Base-by-base conservation (phyloP, 2,797 vertebrate genomes). In the Acestrorhynchus altus region DNA sequence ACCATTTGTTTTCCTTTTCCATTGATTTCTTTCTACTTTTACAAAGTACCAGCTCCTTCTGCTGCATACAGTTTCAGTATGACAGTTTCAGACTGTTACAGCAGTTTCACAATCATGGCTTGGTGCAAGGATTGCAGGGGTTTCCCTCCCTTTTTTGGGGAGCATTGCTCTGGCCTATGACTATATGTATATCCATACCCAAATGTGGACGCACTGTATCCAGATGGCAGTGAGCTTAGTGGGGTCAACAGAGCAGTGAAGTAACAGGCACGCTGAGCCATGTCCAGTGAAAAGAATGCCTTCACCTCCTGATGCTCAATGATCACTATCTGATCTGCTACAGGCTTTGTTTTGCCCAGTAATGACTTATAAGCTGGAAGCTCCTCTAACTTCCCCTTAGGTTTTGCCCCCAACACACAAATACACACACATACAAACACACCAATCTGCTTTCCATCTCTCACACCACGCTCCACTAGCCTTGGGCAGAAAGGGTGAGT, bases 321-420 rank as follows among this genome's bases (percentile, higher is more conserved):
- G 87, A 90, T 91, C 49, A 22, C 81, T 88, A 90, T 92, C 89
- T 87, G 74, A 83, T 77, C 68, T 76, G 77, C 85, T 81, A 56
- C 77, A 77, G 83, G 82, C 57, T 80, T 81, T 69, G 79, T 68
- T 72, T 66, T 60, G 8, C 47, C 81, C 69, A 66, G 56, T 70
- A 68, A 76, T 78, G 76, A 76, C 56, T 83, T 83, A 81, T 79
- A 49, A 57, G 61, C 78, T 82, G 61, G 61, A 79, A 76, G 76
- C 79, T 81, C 61, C 66, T n/a, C 22, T 79, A 83, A 59, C 22
- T 40, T 5, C 35, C 72, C 59, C 80, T 60, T 76, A 76, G 54
- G 56, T 60, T 57, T 80, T 83, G 81, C 67, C 28, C 72, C 64
- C 79, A 73, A 88, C 81, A 73, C 72, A 77, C 26, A 20, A 57